Evolutionary conservation across 2,888 invertebrate species (phyloP).

Genomic region (Xestia ashworthii): DNA sequence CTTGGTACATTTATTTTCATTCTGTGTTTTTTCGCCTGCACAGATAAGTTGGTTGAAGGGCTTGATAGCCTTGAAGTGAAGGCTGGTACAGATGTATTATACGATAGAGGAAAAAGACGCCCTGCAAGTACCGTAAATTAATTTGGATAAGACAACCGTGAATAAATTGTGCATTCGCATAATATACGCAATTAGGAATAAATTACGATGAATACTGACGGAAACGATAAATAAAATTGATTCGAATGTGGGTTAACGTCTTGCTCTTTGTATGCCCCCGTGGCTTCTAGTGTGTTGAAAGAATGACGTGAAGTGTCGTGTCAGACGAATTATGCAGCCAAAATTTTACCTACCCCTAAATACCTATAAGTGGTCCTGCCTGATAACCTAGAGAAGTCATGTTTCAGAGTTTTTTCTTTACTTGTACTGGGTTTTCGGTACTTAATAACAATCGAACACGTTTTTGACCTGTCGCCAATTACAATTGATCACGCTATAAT

Average conservation of each 20-base stretch:
- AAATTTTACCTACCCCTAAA: not conserved
- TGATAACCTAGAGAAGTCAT: not conserved
- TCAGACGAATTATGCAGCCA: too few relatives aligned
- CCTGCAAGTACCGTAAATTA: not conserved
- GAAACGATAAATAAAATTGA: conserved; percentile 5
- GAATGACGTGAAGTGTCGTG: too few relatives aligned
- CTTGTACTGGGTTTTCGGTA: not conserved
- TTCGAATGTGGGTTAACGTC: conserved; percentile 9
- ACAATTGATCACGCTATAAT: too few relatives aligned
- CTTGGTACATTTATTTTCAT: not conserved
- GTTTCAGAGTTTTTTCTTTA: not conserved
- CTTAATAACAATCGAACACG: not conserved
- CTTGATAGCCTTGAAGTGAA: not conserved
- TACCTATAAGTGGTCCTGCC: not conserved
- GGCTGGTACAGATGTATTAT: not conserved
- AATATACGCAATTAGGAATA: conserved; percentile 6
- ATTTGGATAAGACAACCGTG: not conserved
- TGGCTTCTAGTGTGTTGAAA: not conserved
- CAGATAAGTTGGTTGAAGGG: not conserved
- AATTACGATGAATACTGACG: conserved; percentile 23
- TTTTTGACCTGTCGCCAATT: too few relatives aligned
- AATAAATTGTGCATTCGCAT: not conserved
- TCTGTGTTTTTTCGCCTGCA: not conserved
- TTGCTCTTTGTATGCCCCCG: not conserved
- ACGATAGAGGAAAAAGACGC: not conserved